Evolutionary conservation across 2,888 invertebrate genomes (phyloP).

Genomic region (Heliconius aoede): DNA sequence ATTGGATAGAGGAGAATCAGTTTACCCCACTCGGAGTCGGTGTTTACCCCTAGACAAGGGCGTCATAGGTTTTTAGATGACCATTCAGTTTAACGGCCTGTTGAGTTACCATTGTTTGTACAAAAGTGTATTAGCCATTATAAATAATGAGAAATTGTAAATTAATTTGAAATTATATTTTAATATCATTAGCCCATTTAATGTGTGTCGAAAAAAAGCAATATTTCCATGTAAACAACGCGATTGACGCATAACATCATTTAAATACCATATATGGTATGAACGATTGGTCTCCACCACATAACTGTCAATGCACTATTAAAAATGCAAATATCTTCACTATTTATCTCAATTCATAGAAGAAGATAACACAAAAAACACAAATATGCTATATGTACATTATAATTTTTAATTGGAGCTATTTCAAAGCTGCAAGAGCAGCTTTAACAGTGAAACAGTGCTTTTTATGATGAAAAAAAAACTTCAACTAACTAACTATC

Average conservation of each 20-base stretch:
- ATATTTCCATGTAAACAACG: neutral
- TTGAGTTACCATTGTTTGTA: slow-evolving; percentile 36
- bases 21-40: slow-evolving; percentile 76
- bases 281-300: neutral
- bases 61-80: slow-evolving; percentile 59
- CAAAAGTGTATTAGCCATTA: neutral
- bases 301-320: neutral
- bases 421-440: slow-evolving; percentile 13
- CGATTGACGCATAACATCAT: neutral
- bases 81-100: slow-evolving; percentile 46
- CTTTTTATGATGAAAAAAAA: slow-evolving; percentile 7
- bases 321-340: neutral
- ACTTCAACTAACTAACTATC: neutral
- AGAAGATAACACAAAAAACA: slow-evolving; percentile 5
- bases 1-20: slow-evolving; percentile 82
- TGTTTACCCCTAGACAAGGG: slow-evolving; percentile 77
- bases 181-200: neutral
- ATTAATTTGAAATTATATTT: neutral
- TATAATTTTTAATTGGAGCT: slow-evolving; percentile 7
- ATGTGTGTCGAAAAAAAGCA: neutral
- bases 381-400: slow-evolving; percentile 14
- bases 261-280: slow-evolving; percentile 1
- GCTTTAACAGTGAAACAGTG: slow-evolving; percentile 1
- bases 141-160: neutral
- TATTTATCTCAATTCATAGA: slow-evolving; percentile 20